These are phyloP conservation scores for Sebastes glaucus DNA, from an alignment of 2,797 vertebrate species.

Conservation along the genomic window DNA sequence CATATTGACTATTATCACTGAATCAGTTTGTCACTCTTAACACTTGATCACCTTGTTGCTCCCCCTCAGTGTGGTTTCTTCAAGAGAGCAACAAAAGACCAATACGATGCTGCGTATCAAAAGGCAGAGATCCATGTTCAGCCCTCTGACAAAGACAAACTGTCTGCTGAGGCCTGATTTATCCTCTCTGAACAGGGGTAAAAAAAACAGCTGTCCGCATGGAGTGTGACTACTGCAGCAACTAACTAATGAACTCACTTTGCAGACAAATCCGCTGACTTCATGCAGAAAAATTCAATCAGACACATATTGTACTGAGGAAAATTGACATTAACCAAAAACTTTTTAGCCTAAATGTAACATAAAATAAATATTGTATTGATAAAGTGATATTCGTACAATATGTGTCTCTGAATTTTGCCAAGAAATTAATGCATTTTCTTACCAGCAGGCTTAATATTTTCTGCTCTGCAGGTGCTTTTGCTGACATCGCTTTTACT, in stretches of 20 bases:
- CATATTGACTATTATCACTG: background rate
- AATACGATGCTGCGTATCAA: conserved; percentile 94
- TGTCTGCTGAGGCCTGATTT: conserved; percentile 94
- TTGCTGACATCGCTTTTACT: conserved; percentile 29
- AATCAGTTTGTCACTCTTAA: conserved; percentile 51
- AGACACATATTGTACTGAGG: conserved; percentile 56
- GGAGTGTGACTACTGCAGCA: conserved; percentile 69
- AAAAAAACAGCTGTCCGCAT: conserved; percentile 79
- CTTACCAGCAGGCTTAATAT: conserved; percentile 15
- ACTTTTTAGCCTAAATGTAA: background rate
- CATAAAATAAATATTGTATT: conserved; percentile 25
- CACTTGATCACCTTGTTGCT: conserved; percentile 85
- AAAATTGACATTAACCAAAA: background rate
- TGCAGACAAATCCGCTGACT: conserved; percentile 36
- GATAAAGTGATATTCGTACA: conserved; percentile 12
- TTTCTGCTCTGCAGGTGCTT: conserved; percentile 48
- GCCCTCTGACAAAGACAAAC: conserved; percentile 98
- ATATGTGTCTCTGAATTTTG: conserved; percentile 67
- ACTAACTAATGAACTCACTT: conserved; percentile 71
- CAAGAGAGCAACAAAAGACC: conserved; percentile 97
- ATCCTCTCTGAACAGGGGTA: conserved; percentile 90
- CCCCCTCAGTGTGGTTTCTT: conserved; percentile 99
- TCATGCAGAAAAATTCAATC: conserved; percentile 47
- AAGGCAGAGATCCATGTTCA: conserved; percentile 99
- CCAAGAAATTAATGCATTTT: conserved; percentile 16